phyloP scores from a whole-genome alignment of 2,113 vertebrate species.

The Lophochroa leadbeateri region DNA sequence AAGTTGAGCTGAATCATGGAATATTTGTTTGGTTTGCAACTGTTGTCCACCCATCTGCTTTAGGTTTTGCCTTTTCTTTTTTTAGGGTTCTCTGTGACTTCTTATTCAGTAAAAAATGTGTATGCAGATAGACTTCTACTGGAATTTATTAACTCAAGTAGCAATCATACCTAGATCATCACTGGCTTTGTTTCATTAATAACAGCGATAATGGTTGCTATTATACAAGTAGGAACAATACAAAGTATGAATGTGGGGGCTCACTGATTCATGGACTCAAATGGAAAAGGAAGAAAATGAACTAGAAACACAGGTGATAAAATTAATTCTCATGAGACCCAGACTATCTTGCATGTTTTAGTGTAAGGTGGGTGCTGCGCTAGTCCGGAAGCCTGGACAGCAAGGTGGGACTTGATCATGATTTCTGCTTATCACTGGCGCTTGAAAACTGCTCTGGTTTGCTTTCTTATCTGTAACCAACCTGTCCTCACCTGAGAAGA shows the following conservation, averaged over 20 bases:
- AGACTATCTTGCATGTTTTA: not conserved
- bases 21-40: too few species aligned
- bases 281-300: not conserved
- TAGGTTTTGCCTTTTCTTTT: too few species aligned
- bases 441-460: not conserved
- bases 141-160: not conserved
- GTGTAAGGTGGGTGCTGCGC: not conserved
- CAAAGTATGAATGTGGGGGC: not conserved
- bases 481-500: not conserved
- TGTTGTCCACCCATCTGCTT: too few species aligned
- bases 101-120: not conserved
- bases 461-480: not conserved
- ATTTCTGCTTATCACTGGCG: not conserved
- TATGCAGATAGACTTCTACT: not conserved
- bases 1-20: too few species aligned
- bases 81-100: not conserved
- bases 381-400: not conserved
- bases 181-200: not conserved
- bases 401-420: fast-evolving
- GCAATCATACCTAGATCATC: not conserved
- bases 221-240: not conserved
- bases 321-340: not conserved
- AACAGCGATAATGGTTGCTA: not conserved
- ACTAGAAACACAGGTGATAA: not conserved
- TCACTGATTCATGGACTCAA: not conserved